Conservation (phyloP, 2,888 invertebrate species). For the Geotrupes spiniger region DNA sequence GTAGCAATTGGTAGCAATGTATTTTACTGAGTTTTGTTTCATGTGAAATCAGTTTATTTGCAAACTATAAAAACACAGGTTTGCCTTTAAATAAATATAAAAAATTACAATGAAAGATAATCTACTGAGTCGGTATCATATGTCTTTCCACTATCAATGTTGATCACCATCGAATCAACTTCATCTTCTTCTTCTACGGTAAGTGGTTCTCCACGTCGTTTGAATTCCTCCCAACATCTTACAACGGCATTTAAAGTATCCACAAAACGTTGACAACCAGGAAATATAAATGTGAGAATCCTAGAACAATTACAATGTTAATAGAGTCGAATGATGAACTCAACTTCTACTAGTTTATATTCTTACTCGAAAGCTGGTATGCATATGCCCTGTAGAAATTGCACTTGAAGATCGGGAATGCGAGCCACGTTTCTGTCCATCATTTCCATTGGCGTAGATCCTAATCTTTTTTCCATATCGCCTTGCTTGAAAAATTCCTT, state of each 20-base stretch:
- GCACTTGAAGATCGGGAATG: constrained; percentile 78
- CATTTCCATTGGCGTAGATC: constrained; percentile 67
- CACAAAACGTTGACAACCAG: constrained; percentile 50
- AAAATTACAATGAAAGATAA: no score
- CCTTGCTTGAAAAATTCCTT: constrained; percentile 87
- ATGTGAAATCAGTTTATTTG: no score
- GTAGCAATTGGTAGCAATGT: no score
- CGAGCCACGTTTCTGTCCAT: constrained; percentile 80
- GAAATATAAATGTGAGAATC: constrained; percentile 55
- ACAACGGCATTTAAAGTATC: constrained; percentile 57
- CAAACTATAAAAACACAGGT: no score
- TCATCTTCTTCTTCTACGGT: constrained; percentile 22
- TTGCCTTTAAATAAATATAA: no score
- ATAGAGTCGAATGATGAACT: neutral
- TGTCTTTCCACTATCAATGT: no score
- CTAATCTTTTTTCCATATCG: constrained; percentile 78
- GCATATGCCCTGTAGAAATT: constrained; percentile 59
- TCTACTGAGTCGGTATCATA: no score
- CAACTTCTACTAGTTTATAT: neutral
- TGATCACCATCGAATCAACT: no score
- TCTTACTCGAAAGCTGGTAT: constrained; percentile 54
- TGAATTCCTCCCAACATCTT: constrained; percentile 58
- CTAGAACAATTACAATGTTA: constrained; percentile 41
- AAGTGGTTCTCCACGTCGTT: constrained; percentile 43
- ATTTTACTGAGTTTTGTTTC: no score